These are phyloP conservation scores for Punctoribates punctum DNA, from an alignment of 2,888 invertebrate genomes.

Conservation along the genomic window DNA sequence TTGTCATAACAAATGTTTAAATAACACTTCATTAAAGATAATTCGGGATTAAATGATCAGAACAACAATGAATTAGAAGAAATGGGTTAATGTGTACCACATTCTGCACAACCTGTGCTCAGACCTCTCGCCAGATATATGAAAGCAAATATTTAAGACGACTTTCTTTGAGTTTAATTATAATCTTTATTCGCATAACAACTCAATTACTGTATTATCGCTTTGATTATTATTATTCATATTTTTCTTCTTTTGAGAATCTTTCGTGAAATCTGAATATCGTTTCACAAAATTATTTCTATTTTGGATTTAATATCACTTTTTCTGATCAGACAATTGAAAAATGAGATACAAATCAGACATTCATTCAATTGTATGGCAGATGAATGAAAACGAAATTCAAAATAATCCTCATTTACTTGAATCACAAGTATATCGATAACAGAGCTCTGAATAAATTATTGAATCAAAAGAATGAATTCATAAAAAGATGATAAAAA, in stretches of 20 bases:
- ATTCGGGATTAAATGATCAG: background rate
- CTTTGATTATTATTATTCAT: too few species aligned
- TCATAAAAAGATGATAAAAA: background rate
- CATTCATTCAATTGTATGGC: background rate
- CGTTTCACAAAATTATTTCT: background rate
- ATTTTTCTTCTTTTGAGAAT: too few species aligned
- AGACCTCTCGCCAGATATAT: too few species aligned
- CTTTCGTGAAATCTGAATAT: background rate
- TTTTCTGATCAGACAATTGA: slow-evolving; percentile 21
- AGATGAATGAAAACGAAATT: background rate
- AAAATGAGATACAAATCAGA: background rate
- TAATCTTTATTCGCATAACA: too few species aligned
- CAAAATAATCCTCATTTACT: background rate
- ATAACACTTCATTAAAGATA: slow-evolving; percentile 11
- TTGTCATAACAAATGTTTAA: slow-evolving; percentile 2
- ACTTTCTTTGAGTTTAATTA: too few species aligned
- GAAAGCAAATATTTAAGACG: too few species aligned
- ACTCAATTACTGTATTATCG: too few species aligned
- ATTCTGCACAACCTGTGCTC: too few species aligned
- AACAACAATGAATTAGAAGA: background rate
- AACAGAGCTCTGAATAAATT: background rate
- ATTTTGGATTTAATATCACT: slow-evolving; percentile 5
- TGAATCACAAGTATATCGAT: background rate
- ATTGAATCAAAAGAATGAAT: background rate
- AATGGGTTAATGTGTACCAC: slow-evolving; percentile 10